Evolutionary conservation across 2,888 invertebrate species (phyloP), one percentile per base, ranked within the genome.

Genomic region (Caenorhabditis parvicauda): DNA sequence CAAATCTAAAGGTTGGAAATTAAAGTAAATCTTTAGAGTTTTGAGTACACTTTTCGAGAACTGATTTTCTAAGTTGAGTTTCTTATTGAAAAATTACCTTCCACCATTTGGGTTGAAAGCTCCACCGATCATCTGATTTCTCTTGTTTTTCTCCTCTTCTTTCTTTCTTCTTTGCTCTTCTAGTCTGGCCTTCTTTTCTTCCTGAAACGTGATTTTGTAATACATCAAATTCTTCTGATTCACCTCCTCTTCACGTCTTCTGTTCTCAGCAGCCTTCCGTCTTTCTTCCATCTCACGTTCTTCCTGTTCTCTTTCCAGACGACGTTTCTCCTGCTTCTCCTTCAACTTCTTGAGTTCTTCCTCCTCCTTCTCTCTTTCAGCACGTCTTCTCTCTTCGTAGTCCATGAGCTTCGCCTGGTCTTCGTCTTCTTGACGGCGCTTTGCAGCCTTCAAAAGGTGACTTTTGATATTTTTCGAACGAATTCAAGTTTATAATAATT

Each of bases 291-390:
- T 54, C 38, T 76, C 71, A 9, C 64, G 61, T 52, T 81, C 81
- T 43, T 76, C 76, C 50, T 81, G 71, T 29, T 76, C 74, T 22
- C 80, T 72, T 50, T 81, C 77, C 29, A 72, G 57, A 37, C 72
- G 70, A 27, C 80, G 68, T 52, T 70, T 70, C 56, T 81, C 80
- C 54, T 80, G 75, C 56, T 79, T 78, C 84, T 94, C 93, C 87
- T 94, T 94, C 84, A 94, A 88, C 83, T 89, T 89, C 85, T 91
- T 91, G 84, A 71, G 67, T 46, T 75, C 79, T 51, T 81, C 76
- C 57, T 81, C 70, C 29, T 70, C 73, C 51, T 80, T 78, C 37
- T 81, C 81, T 19, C 80, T 74, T 35, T 81, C 80, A 49, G 54
- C 71, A 51, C 70, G 65, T 45, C 80, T 71, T 22, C 69, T 67